phyloP scores from a whole-genome alignment of 2,888 invertebrate species.

The Agonopterix subpropinquella region DNA sequence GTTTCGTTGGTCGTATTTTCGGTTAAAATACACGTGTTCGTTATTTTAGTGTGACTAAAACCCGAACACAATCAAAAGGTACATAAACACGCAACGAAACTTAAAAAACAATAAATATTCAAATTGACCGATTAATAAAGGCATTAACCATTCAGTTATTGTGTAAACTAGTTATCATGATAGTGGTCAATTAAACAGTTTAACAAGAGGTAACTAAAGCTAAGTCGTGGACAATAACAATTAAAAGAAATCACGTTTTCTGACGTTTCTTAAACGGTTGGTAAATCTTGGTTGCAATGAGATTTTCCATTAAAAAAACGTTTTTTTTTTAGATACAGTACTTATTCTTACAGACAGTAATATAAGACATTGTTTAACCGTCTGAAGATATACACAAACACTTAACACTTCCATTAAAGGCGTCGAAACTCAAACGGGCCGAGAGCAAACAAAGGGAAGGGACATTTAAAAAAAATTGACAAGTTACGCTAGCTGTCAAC shows the following conservation, averaged over 20 bases:
- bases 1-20: too few species aligned
- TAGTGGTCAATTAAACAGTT: slow-evolving; percentile 14
- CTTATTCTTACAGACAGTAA: too few species aligned
- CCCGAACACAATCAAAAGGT: too few species aligned
- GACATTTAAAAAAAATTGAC: slow-evolving; percentile 20
- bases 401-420: slow-evolving; percentile 23
- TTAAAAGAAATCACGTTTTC: slow-evolving; percentile 23
- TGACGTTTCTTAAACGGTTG: slow-evolving; percentile 9
- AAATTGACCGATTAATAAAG: not conserved
- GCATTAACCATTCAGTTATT: slow-evolving; percentile 21
- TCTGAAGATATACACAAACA: slow-evolving; percentile 13
- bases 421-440: slow-evolving; percentile 20
- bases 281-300: too few species aligned
- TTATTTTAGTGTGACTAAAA: too few species aligned
- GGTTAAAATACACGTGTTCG: too few species aligned
- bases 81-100: too few species aligned
- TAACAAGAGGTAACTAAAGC: not conserved
- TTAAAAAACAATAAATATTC: too few species aligned
- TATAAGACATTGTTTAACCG: too few species aligned
- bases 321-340: not conserved
- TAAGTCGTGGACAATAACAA: slow-evolving; percentile 29
- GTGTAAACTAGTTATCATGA: slow-evolving; percentile 19
- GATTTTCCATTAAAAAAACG: not conserved
- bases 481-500: slow-evolving; percentile 27
- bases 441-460: slow-evolving; percentile 16